Evolutionary conservation across 2,888 invertebrate species (phyloP), one percentile per base, ranked within the genome.

Genomic region (Clepsis dumicolana): DNA sequence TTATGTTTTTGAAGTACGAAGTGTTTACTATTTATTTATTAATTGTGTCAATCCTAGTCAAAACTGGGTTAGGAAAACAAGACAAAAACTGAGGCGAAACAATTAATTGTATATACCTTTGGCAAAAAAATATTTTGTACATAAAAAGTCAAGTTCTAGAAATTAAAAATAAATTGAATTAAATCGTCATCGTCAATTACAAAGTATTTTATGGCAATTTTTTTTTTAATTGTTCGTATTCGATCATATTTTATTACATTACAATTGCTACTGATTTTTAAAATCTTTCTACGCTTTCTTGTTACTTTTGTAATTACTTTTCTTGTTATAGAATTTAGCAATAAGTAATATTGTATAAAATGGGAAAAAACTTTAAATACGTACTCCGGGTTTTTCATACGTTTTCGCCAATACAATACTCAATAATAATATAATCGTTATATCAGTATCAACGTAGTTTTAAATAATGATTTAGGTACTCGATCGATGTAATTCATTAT

Each of bases 11-110:
- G 50, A 50, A 53, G 54, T 67, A 32, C 27, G 66, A 70, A 32
- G 60, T 72, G 70, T 64, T 71, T 69, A 50, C 69, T 74, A 73
- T 70, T 72, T 70, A 75, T 77, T 77, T 77, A 78, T 82, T 85
- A 87, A 81, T 48, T 48, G 87, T 87, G 85, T 86, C 93, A 91
- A 91, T 92, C 93, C 93, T 93, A 93, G 93, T 93, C 93, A 92
- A 80, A 79, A 86, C 89, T 90, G 91, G 93, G 91, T 92, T 93
- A 91, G 89, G 85, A 88, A 84, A 24, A 62, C 12, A 14, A 41
- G 56, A 63, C 27, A 63, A 24, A 41, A 50, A 38, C 48, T 50
- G n/a, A 50, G 56, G 61, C 53, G 53, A 66, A 66, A 27, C 12
- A 52, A n/a, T 59, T 1, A 25, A 25, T 25, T 25, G 10, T 12